Percentiles rank a stretch among this genome's conserved stretches.
Evolutionary conservation across 2,797 vertebrate genomes (phyloP).

Genomic region (Huso huso): DNA sequence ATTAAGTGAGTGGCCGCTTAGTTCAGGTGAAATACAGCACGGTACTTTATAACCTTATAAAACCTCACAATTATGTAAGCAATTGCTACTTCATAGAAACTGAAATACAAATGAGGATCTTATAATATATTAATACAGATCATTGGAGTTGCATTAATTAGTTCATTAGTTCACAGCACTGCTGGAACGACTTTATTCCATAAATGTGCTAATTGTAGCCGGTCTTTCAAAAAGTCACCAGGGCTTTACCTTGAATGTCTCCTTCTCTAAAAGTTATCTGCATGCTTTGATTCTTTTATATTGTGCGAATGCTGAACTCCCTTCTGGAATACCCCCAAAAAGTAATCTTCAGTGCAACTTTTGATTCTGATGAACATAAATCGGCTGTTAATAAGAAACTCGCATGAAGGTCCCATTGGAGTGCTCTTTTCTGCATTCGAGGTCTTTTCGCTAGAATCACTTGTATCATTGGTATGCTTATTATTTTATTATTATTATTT

Average conservation of each 20-base stretch:
- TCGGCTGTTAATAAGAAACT: background rate
- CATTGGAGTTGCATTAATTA: slow-evolving; percentile 20
- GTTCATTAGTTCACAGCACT: background rate
- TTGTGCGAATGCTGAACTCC: slow-evolving; percentile 24
- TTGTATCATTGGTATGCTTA: no score
- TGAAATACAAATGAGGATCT: slow-evolving; percentile 23
- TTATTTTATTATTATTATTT: no score
- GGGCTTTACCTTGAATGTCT: background rate
- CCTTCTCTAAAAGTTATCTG: slow-evolving; percentile 27
- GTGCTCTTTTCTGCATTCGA: no score
- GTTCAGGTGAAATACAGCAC: slow-evolving; percentile 10
- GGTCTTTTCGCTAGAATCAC: no score
- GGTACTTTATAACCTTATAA: slow-evolving; percentile 28
- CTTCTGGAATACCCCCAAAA: slow-evolving; percentile 50
- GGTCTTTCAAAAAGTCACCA: background rate
- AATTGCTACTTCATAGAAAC: slow-evolving; percentile 26
- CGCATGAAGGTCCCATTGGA: no score
- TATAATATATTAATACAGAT: slow-evolving; percentile 20
- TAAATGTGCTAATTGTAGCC: background rate
- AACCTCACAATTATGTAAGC: slow-evolving; percentile 49
- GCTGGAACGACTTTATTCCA: background rate
- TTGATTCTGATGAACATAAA: slow-evolving; percentile 36
- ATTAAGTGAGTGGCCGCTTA: slow-evolving; percentile 6
- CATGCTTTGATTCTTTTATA: slow-evolving; percentile 14
- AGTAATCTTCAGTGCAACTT: slow-evolving; percentile 47